Base-by-base conservation (phyloP, 2,797 vertebrate genomes). In the Phalanger gymnotis region DNA sequence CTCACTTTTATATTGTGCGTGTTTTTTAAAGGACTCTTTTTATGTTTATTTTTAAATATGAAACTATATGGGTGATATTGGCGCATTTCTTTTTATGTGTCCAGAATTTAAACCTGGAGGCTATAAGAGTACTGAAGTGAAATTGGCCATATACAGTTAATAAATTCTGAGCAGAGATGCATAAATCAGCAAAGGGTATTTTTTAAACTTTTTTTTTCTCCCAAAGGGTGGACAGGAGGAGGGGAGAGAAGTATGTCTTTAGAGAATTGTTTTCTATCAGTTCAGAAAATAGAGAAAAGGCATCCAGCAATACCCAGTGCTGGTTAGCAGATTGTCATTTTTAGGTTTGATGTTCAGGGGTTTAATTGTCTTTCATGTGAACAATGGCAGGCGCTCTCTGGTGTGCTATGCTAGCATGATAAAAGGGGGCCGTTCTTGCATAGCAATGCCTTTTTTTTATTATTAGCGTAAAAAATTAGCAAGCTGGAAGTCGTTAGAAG, bases 311-410 rank as follows among this genome's bases (percentile, higher is more conserved):
- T 98, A 99, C 99, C 98, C 99, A 98, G 98, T 95, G 98, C 99
- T 98, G 98, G 98, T 98, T 99, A 99, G 98, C 99, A 99, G 99
- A 99, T 99, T 99, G 99, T 99, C 99, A 99, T 99, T 99, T 99
- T 99, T 98, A 98, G 99, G 99, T 99, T 99, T 99, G 99, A 99
- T 99, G 99, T 99, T 99, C 98, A 98, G 99, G 98, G 98, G 98
- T 99, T 99, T 99, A 99, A 99, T 99, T 99, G 99, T 99, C 99
- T 99, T 99, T 99, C 99, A 99, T 99, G 99, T 99, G 99, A 99
- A 99, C 99, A 99, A 99, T 99, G 98, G 99, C 98, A 99, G 98
- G 97, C 98, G 97, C 98, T 99, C 99, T 99, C 99, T 99, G 98
- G 99, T 99, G 99, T 98, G 98, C 98, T 97, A 98, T 98, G 98